Base-by-base conservation (phyloP, 1,140 invertebrate species). In the Rhyacophila brunnea region DNA sequence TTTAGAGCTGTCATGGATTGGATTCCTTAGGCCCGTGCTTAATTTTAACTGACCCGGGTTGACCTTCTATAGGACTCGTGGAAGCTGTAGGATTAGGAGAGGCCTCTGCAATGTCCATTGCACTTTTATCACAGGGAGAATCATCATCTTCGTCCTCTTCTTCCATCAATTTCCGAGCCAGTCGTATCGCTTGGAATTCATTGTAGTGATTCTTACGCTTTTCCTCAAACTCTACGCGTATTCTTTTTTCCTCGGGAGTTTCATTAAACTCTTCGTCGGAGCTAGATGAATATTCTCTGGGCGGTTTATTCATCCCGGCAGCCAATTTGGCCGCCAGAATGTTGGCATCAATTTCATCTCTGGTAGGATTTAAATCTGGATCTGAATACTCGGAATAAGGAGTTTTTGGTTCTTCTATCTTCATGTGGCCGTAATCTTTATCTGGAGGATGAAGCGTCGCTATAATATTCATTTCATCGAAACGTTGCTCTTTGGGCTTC, bases 371-470 rank as follows among this genome's bases (percentile, higher is more conserved):
- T 34, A 80, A 79, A 57, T 89, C 88, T 28, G 85, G 83, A 54
- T 88, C 86, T 73, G 87, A 91, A 44, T 58, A 61, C 62, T 79
- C 75, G 5, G 75, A 77, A 70, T 89, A 99, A 1, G 97, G 98
- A 7, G 98, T 99, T 80, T 97, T 94, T 34, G 96, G 94, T 76
- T 98, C 96, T 68, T 98, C 94, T 53, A 99, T 96, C 82, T 99
- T 99, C 95, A 99, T 99, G 70, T 97, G 95, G 7, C 97, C 97
- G 79, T 99, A 99, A 80, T 99, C 96, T 80, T 99, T 99, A 72
- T 96, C 95, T 20, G 91, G 78, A 36, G 97, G 97, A 84, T 99
- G 97, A 69, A 96, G 86, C 3, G 98, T 99, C 55, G 95, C 95
- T 67, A 99, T 83, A 61, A 99, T 99, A 79, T 99, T 99, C 88